These are phyloP conservation scores for Pristionchus arcanus DNA, from an alignment of 2,888 invertebrate genomes.

Conservation along the genomic window DNA sequence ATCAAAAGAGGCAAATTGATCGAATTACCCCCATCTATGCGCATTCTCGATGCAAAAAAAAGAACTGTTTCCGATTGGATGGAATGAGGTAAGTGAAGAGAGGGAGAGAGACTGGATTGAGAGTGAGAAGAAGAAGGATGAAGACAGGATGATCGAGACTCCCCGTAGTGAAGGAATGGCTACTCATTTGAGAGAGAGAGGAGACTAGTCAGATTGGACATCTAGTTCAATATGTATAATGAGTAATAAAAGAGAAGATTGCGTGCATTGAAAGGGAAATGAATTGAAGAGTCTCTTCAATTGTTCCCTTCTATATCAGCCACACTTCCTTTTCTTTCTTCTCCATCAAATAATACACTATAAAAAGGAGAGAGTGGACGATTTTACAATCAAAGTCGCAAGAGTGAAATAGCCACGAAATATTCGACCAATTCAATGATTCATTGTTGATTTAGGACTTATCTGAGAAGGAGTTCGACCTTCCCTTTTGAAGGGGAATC, in stretches of 20 bases:
- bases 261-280: conserved; percentile 3
- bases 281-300: not conserved
- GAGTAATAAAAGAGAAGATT: conserved; percentile 19
- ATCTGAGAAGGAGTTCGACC: conserved; percentile 23
- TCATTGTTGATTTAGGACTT: conserved; percentile 12
- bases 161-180: conserved; percentile 8
- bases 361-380: not conserved
- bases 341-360: conserved; percentile 33
- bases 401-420: conserved; percentile 41
- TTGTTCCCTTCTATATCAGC: conserved; percentile 3
- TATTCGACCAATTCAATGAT: not conserved
- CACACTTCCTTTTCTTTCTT: conserved; percentile 40
- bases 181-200: conserved; percentile 23
- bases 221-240: not conserved
- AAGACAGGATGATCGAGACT: not conserved
- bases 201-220: not conserved
- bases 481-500: not conserved
- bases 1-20: not conserved
- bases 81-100: not conserved
- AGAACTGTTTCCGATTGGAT: not conserved
- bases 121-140: not conserved
- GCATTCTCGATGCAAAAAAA: conserved; percentile 18
- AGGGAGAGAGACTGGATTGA: not conserved
- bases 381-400: conserved; percentile 14
- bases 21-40: not conserved